Evolutionary conservation across 2,888 invertebrate genomes (phyloP).

Genomic region (Eupithecia vulgata): DNA sequence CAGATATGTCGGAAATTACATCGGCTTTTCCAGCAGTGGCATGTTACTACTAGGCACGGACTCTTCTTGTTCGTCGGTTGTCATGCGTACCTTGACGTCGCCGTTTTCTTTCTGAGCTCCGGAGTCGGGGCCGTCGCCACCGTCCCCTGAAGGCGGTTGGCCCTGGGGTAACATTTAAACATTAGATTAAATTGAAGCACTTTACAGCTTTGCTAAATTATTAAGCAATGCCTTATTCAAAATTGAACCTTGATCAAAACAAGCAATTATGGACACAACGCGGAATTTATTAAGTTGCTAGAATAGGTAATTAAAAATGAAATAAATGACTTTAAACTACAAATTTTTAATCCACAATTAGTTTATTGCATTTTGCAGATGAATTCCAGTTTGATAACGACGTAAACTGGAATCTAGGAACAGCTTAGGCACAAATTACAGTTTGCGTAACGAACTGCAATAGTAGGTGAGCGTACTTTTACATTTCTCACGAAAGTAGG

Average conservation of each 20-base stretch:
- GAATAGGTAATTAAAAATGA: not conserved
- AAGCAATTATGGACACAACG: not conserved
- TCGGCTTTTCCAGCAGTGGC: conserved; percentile 21
- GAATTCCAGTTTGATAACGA: conserved; percentile 15
- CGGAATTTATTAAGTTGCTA: not conserved
- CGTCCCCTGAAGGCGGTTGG: not conserved
- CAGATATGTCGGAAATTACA: not conserved
- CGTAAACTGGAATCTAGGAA: conserved; percentile 24
- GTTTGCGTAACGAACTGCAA: conserved; percentile 21
- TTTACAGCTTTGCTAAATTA: not conserved
- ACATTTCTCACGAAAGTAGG: conserved; percentile 6
- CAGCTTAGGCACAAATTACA: conserved; percentile 17
- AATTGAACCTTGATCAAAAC: conserved; percentile 1
- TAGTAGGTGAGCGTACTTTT: conserved; percentile 12
- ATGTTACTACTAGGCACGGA: conserved; percentile 15
- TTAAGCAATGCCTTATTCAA: not conserved
- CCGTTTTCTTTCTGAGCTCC: conserved; percentile 12
- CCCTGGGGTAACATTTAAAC: conserved; percentile 1
- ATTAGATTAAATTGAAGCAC: not conserved
- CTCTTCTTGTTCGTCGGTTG: conserved; percentile 13
- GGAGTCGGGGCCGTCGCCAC: not conserved
- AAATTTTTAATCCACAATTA: conserved; percentile 5
- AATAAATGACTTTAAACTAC: no score
- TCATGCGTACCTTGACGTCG: conserved; percentile 12
- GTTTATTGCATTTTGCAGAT: conserved; percentile 14